Percentiles rank a stretch among this genome's conserved stretches.
phyloP scores from a whole-genome alignment of 2,797 vertebrate species.

The Lepus oiostolus region DNA sequence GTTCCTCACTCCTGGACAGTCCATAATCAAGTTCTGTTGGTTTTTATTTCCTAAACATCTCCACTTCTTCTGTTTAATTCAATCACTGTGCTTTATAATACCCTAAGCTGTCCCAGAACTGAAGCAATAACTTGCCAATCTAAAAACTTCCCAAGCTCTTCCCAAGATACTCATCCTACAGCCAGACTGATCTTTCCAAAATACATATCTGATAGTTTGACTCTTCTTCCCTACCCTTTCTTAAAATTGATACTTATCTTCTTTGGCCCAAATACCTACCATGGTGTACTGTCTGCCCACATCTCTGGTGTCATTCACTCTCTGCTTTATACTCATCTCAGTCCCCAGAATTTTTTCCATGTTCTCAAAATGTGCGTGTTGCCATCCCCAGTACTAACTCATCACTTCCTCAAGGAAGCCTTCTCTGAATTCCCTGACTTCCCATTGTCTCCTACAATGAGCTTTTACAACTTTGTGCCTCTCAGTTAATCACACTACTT shows the following conservation, averaged over 20 bases:
- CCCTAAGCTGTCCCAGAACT: background rate
- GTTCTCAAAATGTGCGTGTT: background rate
- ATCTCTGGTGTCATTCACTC: background rate
- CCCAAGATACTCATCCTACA: background rate
- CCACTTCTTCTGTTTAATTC: background rate
- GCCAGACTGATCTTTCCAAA: background rate
- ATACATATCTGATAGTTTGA: background rate
- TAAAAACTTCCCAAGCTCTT: background rate
- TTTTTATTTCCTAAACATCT: conserved; percentile 23
- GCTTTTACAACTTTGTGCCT: background rate
- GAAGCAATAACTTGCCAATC: background rate
- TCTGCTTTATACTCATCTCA: background rate
- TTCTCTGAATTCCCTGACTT: background rate
- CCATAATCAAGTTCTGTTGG: background rate
- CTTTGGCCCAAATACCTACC: background rate
- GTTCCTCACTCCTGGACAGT: background rate
- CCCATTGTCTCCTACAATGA: background rate
- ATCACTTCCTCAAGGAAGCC: background rate
- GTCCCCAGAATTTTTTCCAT: background rate
- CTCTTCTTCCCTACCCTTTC: background rate
- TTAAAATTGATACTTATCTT: background rate
- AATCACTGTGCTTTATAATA: background rate
- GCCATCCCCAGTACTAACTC: background rate
- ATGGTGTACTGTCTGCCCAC: background rate
- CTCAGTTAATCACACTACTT: background rate